Evolutionary conservation across 2,113 vertebrate species (phyloP).

Genomic region (Neogale vison): DNA sequence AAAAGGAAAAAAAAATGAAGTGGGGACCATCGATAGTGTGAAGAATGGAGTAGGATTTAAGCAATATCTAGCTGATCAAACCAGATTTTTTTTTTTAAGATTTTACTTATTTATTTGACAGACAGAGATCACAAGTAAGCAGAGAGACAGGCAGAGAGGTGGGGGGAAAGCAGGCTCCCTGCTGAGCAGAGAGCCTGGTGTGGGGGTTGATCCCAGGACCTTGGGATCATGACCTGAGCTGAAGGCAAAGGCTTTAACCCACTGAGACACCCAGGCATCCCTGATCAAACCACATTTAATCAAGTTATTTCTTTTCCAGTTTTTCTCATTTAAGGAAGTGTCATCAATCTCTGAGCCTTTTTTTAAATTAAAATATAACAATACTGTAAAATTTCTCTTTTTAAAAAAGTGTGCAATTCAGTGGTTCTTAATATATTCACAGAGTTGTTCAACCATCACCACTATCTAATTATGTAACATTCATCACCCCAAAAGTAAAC

Average conservation of each 20-base stretch:
- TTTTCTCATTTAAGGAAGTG: background rate
- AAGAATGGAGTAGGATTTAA: background rate
- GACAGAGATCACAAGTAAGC: no score
- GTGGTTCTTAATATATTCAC: background rate
- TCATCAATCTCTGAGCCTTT: background rate
- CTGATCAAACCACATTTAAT: background rate
- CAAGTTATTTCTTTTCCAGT: background rate
- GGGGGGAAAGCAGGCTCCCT: no score
- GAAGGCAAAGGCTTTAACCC: no score
- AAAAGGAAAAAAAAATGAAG: background rate
- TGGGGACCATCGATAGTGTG: background rate
- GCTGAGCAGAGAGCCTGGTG: no score
- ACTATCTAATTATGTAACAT: background rate
- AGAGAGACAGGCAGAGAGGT: no score
- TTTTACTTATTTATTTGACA: no score
- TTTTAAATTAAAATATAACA: background rate
- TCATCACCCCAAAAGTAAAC: background rate
- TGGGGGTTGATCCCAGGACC: no score
- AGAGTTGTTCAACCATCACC: background rate
- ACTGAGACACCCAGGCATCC: no score
- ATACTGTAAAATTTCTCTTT: background rate
- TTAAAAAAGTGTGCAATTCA: background rate
- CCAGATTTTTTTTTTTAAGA: background rate
- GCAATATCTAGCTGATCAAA: background rate
- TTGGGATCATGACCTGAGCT: no score